Evolutionary conservation across 1,140 invertebrate species (phyloP), one percentile per base, ranked within the genome.

Genomic region (Atta cephalotes): DNA sequence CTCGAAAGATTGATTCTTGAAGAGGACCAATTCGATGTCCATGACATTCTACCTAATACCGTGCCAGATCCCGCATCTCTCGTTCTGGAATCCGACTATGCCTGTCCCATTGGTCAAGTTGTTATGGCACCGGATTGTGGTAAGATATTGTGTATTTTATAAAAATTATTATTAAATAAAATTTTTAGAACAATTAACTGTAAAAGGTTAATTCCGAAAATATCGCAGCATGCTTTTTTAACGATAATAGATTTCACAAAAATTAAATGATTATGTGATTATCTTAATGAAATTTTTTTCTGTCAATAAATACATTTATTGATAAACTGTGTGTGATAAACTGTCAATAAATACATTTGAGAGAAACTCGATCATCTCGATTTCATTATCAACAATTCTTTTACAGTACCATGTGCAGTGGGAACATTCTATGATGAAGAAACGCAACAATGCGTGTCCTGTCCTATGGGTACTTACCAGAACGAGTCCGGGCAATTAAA

Each of bases 41-140:
- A 98, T 89, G 98, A 98, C 88, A 98, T 99, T 90, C 94, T 99
- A 56, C 98, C 99, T 12, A 99, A 99, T 92, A 99, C 98, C 0
- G 97, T 98, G 0, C 98, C 98, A 0, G 99, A 99, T 95, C 98
- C 99, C 71, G 97, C 98, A 3, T 99, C 98, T 21, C 95, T 99
- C 53, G 93, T 96, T 58, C 95, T 99, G 1, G 96, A 97, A 91
- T 98, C 98, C 0, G 98, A 99, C 92, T 99, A 99, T 93, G 98
- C 98, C 78, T 99, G 99, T 95, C 98, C 98, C 0, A 96, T 97
- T 86, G 99, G 99, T 74, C 98, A 99, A 96, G 98, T 99, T 49
- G 98, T 98, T 3, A 97, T 98, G 96, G 97, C 97, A 31, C 98
- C 98, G 82, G 98, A 98, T 93, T 99, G 98, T 93, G 98, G 97